Evolutionary conservation across 2,888 invertebrate genomes (phyloP), one percentile per base, ranked within the genome.

Genomic region (Tenthredo notha): DNA sequence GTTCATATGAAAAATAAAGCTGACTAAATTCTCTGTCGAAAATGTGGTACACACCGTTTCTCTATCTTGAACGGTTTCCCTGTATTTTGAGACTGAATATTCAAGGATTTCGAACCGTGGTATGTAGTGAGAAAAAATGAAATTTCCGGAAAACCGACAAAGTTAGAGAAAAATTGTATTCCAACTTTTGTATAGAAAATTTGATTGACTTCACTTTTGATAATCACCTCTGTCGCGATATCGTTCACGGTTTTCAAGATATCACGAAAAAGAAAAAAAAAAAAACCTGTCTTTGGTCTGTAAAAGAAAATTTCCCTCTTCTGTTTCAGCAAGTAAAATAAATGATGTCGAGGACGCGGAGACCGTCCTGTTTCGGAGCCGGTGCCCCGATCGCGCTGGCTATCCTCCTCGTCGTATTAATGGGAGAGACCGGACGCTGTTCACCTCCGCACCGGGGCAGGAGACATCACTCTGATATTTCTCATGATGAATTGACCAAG

Each of bases 401-500:
- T 5, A 61, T 80, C 21, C 61, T 80, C n/a, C 61, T 80, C 37
- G 61, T 80, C 9, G 54, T 80, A 0, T 29, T 80, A 40, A 65
- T 80, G 84, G 86, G 85, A 82, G 85, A 84, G 84, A 86, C 85
- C 74, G 84, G 86, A 84, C 86, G 82, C 72, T 91, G 91, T 84
- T 89, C 92, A 85, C 91, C 92, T 70, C 91, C 92, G n/a, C 93
- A 93, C 87, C 90, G 92, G 58, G 91, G 83, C 15, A 40, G 92
- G 85, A 90, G 93, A 86, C 93, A 93, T 84, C 93, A 93, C 88
- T 91, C 91, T 82, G 92, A 91, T 85, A 86, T 91, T 85, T 91
- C 92, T 54, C 91, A 90, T 89, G 92, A 91, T 87, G 92, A 91
- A 61, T 85, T 87, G 86, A 87, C 47, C 85, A 87, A 72, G 86